Evolutionary conservation across 1,140 invertebrate species (phyloP), one percentile per base, ranked within the genome.

Genomic region (Mycetomoellerius zeteki): DNA sequence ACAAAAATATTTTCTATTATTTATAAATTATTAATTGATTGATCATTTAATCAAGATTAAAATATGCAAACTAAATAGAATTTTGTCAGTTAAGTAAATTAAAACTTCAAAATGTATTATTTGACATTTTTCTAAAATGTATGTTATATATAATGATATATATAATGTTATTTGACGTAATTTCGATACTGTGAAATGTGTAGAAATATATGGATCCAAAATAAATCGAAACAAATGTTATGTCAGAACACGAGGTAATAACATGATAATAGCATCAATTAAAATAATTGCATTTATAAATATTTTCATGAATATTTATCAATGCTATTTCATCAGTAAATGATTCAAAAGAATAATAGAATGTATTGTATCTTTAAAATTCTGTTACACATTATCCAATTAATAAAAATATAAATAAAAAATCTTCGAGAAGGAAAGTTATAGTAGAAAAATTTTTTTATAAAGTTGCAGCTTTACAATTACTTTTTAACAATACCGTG

Each of bases 301-400:
- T 8, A 30, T 72, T 14, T 21, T 52, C 3, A 67, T 7, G 6
- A 78, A 14, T 16, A 27, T n/a, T 62, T 30, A n/a, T 3, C 14
- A 77, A 21, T n/a, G n/a, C 1, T 54, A 58, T 75, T 37, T 73
- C 33, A 73, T 56, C 12, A 54, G 2, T 73, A 73, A 73, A 33
- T 30, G 50, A 16, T 24, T 62, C 7, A 56, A 33, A 72, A 30
- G 16, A 56, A 52, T 52, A 73, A 54, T 54, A 30, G 16, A 73
- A 52, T 52, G 27, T 30, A 27, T 8, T n/a, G 0, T 30, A 12
- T 52, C 5, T 71, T 30, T 30, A n/a, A 54, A 5, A 30, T 54
- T 33, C 16, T n/a, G 8, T 30, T 72, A 52, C 12, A 16, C 1
- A 73, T 30, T 37, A 73, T 8, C 33, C 21, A 43, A 43, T 24